These are phyloP conservation scores for Bos javanicus DNA, from an alignment of 2,113 vertebrate genomes.

Conservation along the genomic window DNA sequence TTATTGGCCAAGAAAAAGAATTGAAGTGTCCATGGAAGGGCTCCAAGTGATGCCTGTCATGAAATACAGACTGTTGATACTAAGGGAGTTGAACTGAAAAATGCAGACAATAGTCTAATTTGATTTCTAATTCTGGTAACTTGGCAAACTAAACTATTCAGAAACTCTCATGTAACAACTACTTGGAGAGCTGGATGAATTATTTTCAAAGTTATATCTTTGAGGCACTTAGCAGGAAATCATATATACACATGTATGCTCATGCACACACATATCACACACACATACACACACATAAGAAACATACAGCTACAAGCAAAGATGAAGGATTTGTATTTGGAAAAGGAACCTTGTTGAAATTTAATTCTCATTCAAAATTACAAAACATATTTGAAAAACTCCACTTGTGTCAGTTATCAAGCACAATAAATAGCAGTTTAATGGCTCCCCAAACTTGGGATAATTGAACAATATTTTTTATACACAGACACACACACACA, in stretches of 20 bases:
- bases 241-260: neutral
- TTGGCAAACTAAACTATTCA: constrained; percentile 9
- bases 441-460: neutral
- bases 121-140: neutral
- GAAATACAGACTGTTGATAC: neutral
- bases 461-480: neutral
- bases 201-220: constrained; percentile 8
- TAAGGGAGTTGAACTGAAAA: neutral
- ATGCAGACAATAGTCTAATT: neutral
- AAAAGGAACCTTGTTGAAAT: neutral
- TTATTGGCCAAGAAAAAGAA: constrained; percentile 5
- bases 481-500: neutral
- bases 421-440: neutral
- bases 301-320: neutral
- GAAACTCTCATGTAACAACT: neutral
- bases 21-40: neutral
- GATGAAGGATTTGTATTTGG: neutral
- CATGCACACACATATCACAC: neutral
- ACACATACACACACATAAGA: neutral
- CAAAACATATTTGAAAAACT: neutral
- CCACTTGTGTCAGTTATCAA: neutral
- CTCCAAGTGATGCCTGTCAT: neutral
- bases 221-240: neutral
- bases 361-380: neutral
- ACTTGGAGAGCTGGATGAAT: neutral